Evolutionary conservation across 2,113 vertebrate species (phyloP), one percentile per base, ranked within the genome.

Genomic region (Gymnobelideus leadbeateri): DNA sequence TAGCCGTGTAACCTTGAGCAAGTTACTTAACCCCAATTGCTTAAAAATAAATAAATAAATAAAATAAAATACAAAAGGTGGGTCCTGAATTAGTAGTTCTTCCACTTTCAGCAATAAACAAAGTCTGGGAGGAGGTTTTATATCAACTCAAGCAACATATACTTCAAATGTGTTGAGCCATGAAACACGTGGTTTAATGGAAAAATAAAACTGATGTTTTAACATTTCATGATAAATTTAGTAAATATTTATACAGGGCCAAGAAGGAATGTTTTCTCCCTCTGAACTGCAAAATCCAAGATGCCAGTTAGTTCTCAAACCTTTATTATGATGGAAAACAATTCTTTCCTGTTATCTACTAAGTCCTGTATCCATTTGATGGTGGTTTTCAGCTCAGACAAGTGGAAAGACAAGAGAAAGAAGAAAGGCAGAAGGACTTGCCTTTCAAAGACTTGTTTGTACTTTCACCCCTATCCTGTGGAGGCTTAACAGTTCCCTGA

Each of bases 241-340:
- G 77, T 46, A 91, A 95, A 91, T 96, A 92, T 84, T 84, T 84
- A 16, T 43, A 43, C 7, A 84, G n/a, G 1, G n/a, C 37, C 68
- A 43, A 84, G 37, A 43, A 84, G 19, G 19, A 43, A 84, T 43
- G 16, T 37, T 77, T 49, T n/a, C 1, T 77, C n/a, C 37, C 14
- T 84, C 6, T 6, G 16, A 84, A 43, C 6, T 84, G 43, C 16
- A 84, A 84, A 84, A 84, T 84, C 68, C 19, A 84, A 84, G 68
- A 43, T 84, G 68, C 68, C 37, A 23, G 19, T 84, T 37, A 84
- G n/a, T 84, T 84, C n/a, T 43, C n/a, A 43, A 43, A 43, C 0
- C 37, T 84, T 84, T 43, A 21, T 94, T 90, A 21, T 94, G 91
- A 91, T 8, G 77, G 51, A 93, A 95, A 95, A 94, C 31, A 96